These are phyloP conservation scores for Lissonota sp. DNA, from an alignment of 2,888 invertebrate genomes.

Conservation along the genomic window DNA sequence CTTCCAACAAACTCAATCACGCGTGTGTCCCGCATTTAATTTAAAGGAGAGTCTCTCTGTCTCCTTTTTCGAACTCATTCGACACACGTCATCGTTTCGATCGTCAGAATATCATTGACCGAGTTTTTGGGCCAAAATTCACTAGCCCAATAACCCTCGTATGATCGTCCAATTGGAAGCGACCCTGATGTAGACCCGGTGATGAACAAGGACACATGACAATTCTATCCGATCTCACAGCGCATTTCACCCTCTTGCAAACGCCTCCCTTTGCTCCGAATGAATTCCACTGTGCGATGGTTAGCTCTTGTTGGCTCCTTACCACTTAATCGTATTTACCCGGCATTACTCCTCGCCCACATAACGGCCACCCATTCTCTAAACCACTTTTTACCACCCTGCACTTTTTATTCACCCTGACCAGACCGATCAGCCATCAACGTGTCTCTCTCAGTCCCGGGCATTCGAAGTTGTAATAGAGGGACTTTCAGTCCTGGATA, in stretches of 20 bases:
- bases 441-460: constrained; percentile 10
- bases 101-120: constrained; percentile 51
- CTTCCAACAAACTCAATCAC: constrained; percentile 27
- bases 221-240: constrained; percentile 74
- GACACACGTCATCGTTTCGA: constrained; percentile 6
- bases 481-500: not conserved
- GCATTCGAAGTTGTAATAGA: constrained; percentile 21
- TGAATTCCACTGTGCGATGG: too few species aligned
- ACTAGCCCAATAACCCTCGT: constrained; percentile 5
- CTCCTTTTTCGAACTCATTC: not conserved
- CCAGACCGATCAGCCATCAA: too few species aligned
- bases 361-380: constrained; percentile 6
- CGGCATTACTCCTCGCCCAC: not conserved
- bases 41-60: constrained; percentile 30
- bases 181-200: constrained; percentile 71
- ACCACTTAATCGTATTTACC: too few species aligned
- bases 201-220: constrained; percentile 70
- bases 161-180: constrained; percentile 69
- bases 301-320: too few species aligned
- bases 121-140: constrained; percentile 32
- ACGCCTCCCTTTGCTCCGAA: too few species aligned
- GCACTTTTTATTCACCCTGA: too few species aligned
- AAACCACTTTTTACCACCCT: not conserved
- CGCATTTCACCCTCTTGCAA: too few species aligned
- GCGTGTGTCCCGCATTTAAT: constrained; percentile 5